Percentiles rank a stretch among this genome's conserved stretches.
phyloP scores from a whole-genome alignment of 2,797 vertebrate genomes.

The Sebastes alutus region DNA sequence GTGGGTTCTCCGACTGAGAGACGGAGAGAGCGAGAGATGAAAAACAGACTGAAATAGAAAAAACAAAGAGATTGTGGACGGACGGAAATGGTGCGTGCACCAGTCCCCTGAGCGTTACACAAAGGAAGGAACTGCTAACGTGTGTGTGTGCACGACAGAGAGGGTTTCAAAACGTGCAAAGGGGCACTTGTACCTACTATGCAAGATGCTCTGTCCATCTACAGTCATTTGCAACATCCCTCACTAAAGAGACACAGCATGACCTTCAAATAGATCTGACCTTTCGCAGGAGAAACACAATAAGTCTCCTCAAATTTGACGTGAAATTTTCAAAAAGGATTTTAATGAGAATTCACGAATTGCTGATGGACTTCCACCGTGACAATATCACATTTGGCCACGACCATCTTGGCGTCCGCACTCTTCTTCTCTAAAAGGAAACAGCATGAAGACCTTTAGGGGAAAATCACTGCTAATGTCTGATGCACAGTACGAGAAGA shows the following conservation, averaged over 20 bases:
- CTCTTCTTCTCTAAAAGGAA: background rate
- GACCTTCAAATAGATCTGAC: slow-evolving; percentile 29
- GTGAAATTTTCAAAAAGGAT: slow-evolving; percentile 5
- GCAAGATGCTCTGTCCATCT: slow-evolving; percentile 31
- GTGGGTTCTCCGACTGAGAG: slow-evolving; percentile 6
- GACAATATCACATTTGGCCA: slow-evolving; percentile 4
- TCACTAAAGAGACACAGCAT: background rate
- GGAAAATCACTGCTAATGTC: background rate
- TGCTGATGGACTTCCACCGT: slow-evolving; percentile 27
- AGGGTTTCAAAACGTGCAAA: slow-evolving; percentile 62
- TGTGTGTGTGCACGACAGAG: slow-evolving; percentile 54
- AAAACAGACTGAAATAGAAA: slow-evolving; percentile 42
- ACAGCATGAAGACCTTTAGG: background rate
- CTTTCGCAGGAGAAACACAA: slow-evolving; percentile 12
- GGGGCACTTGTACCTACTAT: slow-evolving; percentile 11
- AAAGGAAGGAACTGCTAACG: slow-evolving; percentile 85
- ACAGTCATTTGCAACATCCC: slow-evolving; percentile 3
- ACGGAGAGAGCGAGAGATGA: background rate
- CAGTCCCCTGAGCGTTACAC: slow-evolving; percentile 73
- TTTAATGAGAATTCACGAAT: slow-evolving; percentile 34
- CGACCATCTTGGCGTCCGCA: background rate
- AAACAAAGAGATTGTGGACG: slow-evolving; percentile 65
- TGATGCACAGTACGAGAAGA: background rate
- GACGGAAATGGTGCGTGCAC: slow-evolving; percentile 66
- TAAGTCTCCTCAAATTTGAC: background rate